Base-by-base conservation (phyloP, 2,888 invertebrate species). In the Stenchaetothrips biformis region DNA sequence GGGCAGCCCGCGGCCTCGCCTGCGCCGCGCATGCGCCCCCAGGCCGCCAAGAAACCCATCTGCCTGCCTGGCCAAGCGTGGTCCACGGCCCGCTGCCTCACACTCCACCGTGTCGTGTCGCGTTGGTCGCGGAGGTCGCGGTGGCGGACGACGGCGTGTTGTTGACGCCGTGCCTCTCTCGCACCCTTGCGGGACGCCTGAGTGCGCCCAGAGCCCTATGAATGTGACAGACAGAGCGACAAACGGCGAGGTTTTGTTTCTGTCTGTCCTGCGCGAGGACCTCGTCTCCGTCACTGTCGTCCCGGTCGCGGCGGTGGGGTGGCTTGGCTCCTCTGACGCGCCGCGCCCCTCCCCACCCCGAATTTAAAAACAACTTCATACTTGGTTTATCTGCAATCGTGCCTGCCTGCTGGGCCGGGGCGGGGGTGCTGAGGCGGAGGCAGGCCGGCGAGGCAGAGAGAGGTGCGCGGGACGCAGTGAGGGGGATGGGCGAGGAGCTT, bases 351-450 rank as follows among this genome's bases (percentile, higher is more conserved):
- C 53, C 53, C 53, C 13, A 11, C 16, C 13, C 53, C 18, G 53
- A 53, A 53, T 53, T 53, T 53, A 53, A 53, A 53, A 53, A 53
- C 53, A 53, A 53, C 53, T 53, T 53, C 53, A 53, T 53, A 53
- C 53, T 53, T 53, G 53, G 53, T 53, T 53, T 53, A 53, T 53
- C 53, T 18, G 53, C 53, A 53, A 53, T 53, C 53, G 53, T 18
- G 53, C 53, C 53, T 4, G 16, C 16, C 13, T 18, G 53, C 53
- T 53, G 4, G 13, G 53, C 11, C 53, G 53, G 53, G 53, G 53
- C 13, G 9, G 53, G 6, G 53, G 13, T 53, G 53, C 4, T 37
- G 2, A 1, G 2, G 37, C 1, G 37, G 37, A 37, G 37, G 37
- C 2, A 37, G 37, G 37, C 37, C 1, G 37, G 37, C 37, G 37